phyloP scores from a whole-genome alignment of 2,888 invertebrate species.

The Apodemia mormo region DNA sequence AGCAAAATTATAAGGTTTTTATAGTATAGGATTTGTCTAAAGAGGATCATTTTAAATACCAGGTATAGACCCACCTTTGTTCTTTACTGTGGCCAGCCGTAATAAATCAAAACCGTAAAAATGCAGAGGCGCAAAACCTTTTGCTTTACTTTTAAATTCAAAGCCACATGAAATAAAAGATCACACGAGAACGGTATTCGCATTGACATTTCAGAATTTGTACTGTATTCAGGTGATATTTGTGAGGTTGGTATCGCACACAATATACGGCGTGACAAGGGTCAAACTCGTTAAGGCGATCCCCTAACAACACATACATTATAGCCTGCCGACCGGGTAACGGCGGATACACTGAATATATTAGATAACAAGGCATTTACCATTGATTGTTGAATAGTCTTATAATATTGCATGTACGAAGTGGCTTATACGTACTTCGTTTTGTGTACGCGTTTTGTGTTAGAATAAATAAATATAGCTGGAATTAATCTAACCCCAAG shows the following conservation, averaged over 20 bases:
- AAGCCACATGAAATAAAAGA: conserved; percentile 13
- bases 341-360: conserved; percentile 21
- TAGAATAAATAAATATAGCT: no score
- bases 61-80: no score
- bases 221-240: conserved; percentile 32
- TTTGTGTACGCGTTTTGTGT: no score
- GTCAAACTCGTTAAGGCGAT: conserved; percentile 42
- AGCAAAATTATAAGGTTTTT: no score
- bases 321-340: conserved; percentile 11
- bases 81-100: neutral
- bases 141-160: conserved; percentile 5
- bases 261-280: conserved; percentile 40
- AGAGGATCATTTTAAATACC: no score
- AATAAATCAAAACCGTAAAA: neutral
- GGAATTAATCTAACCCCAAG: no score
- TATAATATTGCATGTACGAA: neutral
- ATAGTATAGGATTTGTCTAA: no score
- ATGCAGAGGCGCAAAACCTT: conserved; percentile 29
- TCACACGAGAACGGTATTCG: neutral
- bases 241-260: conserved; percentile 38
- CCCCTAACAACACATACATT: conserved; percentile 37
- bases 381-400: neutral
- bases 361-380: conserved; percentile 6
- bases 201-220: conserved; percentile 16
- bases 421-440: no score